Base-by-base conservation (phyloP, 1,140 invertebrate species). In the Temnothorax curvispinosus region DNA sequence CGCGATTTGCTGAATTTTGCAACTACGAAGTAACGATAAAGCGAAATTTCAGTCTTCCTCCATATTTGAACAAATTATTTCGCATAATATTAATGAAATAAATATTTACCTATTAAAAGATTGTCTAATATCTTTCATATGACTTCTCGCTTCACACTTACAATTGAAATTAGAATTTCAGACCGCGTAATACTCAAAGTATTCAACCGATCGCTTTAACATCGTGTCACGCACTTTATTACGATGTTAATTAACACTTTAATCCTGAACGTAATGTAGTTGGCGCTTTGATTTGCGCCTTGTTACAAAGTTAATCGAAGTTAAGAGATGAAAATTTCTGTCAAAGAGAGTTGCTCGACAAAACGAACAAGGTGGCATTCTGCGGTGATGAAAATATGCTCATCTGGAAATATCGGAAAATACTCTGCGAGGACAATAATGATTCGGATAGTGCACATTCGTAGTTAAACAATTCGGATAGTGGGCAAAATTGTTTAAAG, bases 181-280 rank as follows among this genome's bases (percentile, higher is more conserved):
- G 3, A 81, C 21, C 21, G 50, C 21, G 6, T 35, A 74, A 35
- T 47, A 7, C 13, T 72, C 56, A 65, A 56, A 50, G n/a, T 11
- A 58, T 82, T 47, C 18, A 41, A 58, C 69, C 13, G 44, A 82
- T 71, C 78, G 38, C 27, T 74, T 82, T 74, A 74, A 74, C 18
- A 44, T 82, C 52, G 21, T n/a, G 38, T 71, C 78, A 74, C 67
- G 41, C 54, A 60, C 54, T 60, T 84, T 84, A 84, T 84, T 84
- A 82, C 27, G 52, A 60, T 38, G 41, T 74, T 38, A 74, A 84
- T 50, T 84, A 84, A 84, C 52, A 38, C 41, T 67, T 75, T 60
- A 84, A 84, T 75, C 54, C 18, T 18, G 32, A 18, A 27, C 54
- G 15, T 60, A 58, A 58, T 18, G 3, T 9, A 56, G 52, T 44